Percentiles rank a stretch among this genome's conserved stretches.
These are phyloP conservation scores for Aplochiton taeniatus DNA, from an alignment of 2,797 vertebrate genomes.

Conservation along the genomic window DNA sequence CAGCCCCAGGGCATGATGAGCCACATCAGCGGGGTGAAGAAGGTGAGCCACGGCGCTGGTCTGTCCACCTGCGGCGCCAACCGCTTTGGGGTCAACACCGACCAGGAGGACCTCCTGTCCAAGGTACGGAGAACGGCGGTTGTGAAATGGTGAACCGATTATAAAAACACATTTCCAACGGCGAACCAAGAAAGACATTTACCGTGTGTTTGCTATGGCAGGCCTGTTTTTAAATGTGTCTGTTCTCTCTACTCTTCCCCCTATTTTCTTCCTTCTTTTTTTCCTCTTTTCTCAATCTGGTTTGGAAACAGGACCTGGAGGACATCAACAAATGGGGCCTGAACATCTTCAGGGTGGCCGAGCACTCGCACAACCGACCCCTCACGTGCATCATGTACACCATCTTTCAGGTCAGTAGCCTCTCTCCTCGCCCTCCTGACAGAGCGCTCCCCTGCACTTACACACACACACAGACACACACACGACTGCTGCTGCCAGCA, in stretches of 20 bases:
- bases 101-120: slow-evolving; percentile 92
- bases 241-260: not conserved
- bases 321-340: slow-evolving; percentile 97
- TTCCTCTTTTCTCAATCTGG: no score
- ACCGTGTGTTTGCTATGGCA: no score
- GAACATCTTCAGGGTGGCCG: slow-evolving; percentile 93
- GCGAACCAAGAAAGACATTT: no score
- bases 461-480: not conserved
- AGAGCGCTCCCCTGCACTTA: not conserved
- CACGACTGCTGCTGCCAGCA: not conserved
- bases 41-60: slow-evolving; percentile 87
- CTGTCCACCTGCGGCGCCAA: slow-evolving; percentile 84
- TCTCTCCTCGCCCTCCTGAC: not conserved
- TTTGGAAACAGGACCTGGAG: slow-evolving; percentile 85
- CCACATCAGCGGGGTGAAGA: slow-evolving; percentile 95
- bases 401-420: slow-evolving; percentile 90
- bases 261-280: not conserved
- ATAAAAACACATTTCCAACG: no score
- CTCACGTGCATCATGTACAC: slow-evolving; percentile 97
- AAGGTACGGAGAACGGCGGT: slow-evolving; percentile 74
- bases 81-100: slow-evolving; percentile 94
- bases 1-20: slow-evolving; percentile 80
- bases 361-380: slow-evolving; percentile 91
- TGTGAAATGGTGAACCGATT: no score
- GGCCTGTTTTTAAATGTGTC: no score